phyloP scores from a whole-genome alignment of 2,797 vertebrate species.

The Heterohyrax brucei region DNA sequence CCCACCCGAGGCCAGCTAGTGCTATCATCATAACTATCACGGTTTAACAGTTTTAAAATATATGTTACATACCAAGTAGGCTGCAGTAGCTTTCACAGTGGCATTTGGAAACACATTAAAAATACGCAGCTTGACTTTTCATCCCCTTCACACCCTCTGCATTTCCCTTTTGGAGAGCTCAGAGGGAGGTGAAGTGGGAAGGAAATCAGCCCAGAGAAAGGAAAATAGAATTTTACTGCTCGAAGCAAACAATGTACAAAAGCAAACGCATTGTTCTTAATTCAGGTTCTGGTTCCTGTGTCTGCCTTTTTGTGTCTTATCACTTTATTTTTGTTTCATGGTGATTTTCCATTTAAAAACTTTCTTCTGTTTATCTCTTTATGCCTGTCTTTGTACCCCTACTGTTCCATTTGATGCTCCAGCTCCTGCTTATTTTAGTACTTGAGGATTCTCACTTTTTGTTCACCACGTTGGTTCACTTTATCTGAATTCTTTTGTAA shows the following conservation, averaged over 20 bases:
- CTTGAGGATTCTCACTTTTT: neutral
- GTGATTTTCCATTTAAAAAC: slow-evolving; percentile 15
- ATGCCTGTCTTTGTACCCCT: neutral
- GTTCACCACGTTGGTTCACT: neutral
- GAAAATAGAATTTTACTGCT: slow-evolving; percentile 64
- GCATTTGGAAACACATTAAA: slow-evolving; percentile 83
- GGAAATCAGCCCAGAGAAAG: slow-evolving; percentile 66
- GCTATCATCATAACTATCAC: slow-evolving; percentile 64
- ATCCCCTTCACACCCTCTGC: slow-evolving; percentile 81
- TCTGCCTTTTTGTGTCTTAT: slow-evolving; percentile 7
- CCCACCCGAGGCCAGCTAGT: neutral
- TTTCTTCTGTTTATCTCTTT: neutral
- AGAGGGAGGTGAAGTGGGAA: slow-evolving; percentile 76
- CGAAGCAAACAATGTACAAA: slow-evolving; percentile 58
- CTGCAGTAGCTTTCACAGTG: slow-evolving; percentile 61
- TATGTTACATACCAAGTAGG: slow-evolving; percentile 75
- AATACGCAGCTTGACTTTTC: slow-evolving; percentile 80
- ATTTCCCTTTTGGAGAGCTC: slow-evolving; percentile 75
- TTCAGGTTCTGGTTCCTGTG: neutral
- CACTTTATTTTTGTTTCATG: slow-evolving; percentile 52
- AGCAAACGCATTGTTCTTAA: slow-evolving; percentile 52
- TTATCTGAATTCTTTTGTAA: neutral
- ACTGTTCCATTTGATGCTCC: neutral
- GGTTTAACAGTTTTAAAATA: slow-evolving; percentile 79
- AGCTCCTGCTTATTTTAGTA: slow-evolving; percentile 4